These are phyloP conservation scores for Rotaria magnacalcarata DNA, from an alignment of 2,888 invertebrate genomes.

Conservation along the genomic window DNA sequence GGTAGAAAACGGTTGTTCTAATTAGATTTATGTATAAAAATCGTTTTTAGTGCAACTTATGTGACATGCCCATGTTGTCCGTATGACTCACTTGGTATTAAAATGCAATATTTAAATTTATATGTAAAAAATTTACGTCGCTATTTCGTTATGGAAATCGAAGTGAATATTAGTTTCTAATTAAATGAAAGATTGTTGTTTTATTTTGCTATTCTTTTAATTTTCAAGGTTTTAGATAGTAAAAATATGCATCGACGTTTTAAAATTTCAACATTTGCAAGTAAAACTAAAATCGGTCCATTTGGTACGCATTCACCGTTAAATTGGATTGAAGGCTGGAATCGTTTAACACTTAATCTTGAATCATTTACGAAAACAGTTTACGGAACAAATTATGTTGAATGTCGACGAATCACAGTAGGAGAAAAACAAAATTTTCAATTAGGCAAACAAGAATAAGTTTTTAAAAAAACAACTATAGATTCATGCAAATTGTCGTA, in stretches of 20 bases:
- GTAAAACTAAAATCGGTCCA: neutral
- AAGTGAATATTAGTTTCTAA: neutral
- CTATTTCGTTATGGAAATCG: conserved; percentile 31
- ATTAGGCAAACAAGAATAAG: too few relatives aligned
- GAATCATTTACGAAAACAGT: conserved; percentile 29
- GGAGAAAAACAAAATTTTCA: neutral
- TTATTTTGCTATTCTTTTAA: too few relatives aligned
- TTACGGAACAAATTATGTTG: conserved; percentile 17
- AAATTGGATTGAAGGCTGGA: conserved; percentile 37
- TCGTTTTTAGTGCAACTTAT: neutral
- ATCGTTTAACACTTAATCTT: conserved; percentile 29
- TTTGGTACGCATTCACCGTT: conserved; percentile 21
- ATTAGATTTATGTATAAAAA: too few relatives aligned
- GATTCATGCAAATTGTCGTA: conserved; percentile 37
- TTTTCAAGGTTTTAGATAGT: conserved; percentile 4
- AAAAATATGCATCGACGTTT: conserved; percentile 7
- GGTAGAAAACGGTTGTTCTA: neutral
- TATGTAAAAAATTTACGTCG: conserved; percentile 27
- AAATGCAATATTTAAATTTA: conserved; percentile 35
- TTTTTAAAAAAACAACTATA: neutral
- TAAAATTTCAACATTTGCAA: conserved; percentile 24
- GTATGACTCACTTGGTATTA: neutral
- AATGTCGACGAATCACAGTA: conserved; percentile 15
- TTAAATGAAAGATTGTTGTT: too few relatives aligned
- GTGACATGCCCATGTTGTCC: conserved; percentile 3